phyloP scores from a whole-genome alignment of 2,113 vertebrate genomes.

The Brachirus orientalis region DNA sequence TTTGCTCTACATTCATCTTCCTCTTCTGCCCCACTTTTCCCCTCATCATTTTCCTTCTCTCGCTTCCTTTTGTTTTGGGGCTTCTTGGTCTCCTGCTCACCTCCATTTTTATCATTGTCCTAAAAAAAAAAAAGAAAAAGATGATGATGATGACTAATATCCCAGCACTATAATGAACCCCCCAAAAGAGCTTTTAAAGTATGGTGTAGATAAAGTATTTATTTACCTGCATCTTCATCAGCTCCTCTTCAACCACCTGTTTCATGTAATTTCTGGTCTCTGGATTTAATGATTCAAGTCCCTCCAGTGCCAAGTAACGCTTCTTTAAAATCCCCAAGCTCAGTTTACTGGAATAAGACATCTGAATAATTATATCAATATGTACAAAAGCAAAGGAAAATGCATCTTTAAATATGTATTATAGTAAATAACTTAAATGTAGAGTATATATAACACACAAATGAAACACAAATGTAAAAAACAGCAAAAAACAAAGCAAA shows the following conservation, averaged over 20 bases:
- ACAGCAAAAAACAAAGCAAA: too few relatives aligned
- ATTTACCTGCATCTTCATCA: constrained; percentile 78
- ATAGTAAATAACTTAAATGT: too few relatives aligned
- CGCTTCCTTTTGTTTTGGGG: constrained; percentile 74
- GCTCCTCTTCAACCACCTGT: constrained; percentile 71
- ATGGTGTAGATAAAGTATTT: not conserved
- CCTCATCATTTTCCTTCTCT: constrained; percentile 46
- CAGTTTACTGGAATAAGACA: constrained; percentile 63
- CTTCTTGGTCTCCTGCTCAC: constrained; percentile 44
- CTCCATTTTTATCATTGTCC: constrained; percentile 52
- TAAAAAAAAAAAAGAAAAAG: constrained; percentile 5
- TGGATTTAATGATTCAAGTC: constrained; percentile 55
- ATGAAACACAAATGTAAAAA: too few relatives aligned
- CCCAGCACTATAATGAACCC: not conserved
- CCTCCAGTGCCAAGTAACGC: constrained; percentile 62
- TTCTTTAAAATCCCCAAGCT: constrained; percentile 71
- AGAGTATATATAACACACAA: too few relatives aligned
- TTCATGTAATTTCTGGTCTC: constrained; percentile 69
- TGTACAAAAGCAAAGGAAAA: too few relatives aligned
- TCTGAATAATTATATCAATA: constrained; percentile 1
- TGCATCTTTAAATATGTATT: too few relatives aligned
- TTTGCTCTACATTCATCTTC: constrained; percentile 51
- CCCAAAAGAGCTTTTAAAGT: not conserved
- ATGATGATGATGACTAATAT: not conserved
- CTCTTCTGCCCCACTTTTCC: constrained; percentile 23